Evolutionary conservation across 2,113 vertebrate genomes (phyloP).

Genomic region (Oryzias celebensis): DNA sequence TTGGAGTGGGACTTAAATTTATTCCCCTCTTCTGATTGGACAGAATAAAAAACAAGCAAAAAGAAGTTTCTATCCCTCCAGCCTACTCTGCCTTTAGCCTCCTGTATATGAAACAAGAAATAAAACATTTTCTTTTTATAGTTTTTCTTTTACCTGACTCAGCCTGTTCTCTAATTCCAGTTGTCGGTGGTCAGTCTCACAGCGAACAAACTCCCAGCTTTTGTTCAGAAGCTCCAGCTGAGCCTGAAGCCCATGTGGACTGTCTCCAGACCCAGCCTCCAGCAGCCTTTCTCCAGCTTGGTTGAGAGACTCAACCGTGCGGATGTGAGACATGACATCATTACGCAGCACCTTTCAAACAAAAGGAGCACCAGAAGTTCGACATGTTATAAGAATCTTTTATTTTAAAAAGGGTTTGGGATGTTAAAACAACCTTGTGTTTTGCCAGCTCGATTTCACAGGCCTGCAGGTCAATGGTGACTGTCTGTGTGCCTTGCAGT

Average conservation of each 20-base stretch:
- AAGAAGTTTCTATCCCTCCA: no score
- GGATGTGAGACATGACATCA: slow-evolving; percentile 84
- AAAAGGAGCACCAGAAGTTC: neutral
- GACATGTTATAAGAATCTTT: neutral
- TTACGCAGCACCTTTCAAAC: slow-evolving; percentile 81
- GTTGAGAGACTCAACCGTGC: slow-evolving; percentile 81
- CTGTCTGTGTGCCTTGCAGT: slow-evolving; percentile 69
- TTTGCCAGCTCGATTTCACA: slow-evolving; percentile 91
- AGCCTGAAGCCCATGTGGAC: slow-evolving; percentile 76
- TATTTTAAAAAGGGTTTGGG: neutral
- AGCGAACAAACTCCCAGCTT: slow-evolving; percentile 84
- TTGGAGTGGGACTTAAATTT: no score
- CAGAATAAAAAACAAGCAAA: no score
- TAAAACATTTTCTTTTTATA: neutral
- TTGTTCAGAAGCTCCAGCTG: slow-evolving; percentile 79
- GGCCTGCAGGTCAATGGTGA: slow-evolving; percentile 83
- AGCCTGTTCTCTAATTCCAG: slow-evolving; percentile 87
- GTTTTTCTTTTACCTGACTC: slow-evolving; percentile 78
- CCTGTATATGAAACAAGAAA: neutral
- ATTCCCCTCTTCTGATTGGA: no score
- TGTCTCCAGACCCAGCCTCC: slow-evolving; percentile 74
- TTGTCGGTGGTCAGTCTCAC: slow-evolving; percentile 83
- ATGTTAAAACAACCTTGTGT: slow-evolving; percentile 79
- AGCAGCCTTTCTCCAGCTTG: slow-evolving; percentile 79
- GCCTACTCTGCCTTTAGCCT: no score